phyloP scores from a whole-genome alignment of 64 coral and sea anemone species.

The Montipora cactus region DNA sequence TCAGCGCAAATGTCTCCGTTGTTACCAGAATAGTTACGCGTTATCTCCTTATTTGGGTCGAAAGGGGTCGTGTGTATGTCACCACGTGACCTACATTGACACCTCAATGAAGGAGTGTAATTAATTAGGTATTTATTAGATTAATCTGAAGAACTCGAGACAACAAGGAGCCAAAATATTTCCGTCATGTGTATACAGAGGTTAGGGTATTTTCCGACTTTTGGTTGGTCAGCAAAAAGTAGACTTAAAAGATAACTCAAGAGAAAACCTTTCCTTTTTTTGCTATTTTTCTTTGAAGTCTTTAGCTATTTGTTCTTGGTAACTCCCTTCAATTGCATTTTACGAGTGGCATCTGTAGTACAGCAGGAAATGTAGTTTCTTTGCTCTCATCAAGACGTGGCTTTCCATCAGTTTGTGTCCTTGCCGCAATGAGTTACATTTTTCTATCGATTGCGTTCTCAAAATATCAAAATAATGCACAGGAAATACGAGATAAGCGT shows the following conservation, averaged over 20 bases:
- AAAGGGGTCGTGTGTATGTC: background rate
- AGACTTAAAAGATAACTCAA: background rate
- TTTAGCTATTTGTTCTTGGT: no score
- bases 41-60: slow-evolving; percentile 12
- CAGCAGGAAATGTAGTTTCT: background rate
- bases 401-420: background rate
- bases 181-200: background rate
- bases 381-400: background rate
- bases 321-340: no score
- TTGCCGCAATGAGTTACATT: background rate
- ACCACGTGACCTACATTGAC: slow-evolving; percentile 12
- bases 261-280: background rate
- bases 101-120: slow-evolving; percentile 29
- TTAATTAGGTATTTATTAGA: slow-evolving; percentile 59
- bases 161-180: slow-evolving; percentile 45
- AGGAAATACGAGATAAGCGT: slow-evolving; percentile 44
- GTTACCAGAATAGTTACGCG: background rate
- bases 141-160: slow-evolving; percentile 30
- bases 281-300: background rate
- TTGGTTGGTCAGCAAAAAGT: background rate
- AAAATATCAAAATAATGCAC: background rate
- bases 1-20: background rate
- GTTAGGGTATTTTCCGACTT: background rate
- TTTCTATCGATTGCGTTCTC: background rate
- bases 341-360: background rate